Evolutionary conservation across 2,113 vertebrate species (phyloP).

Genomic region (Vidua chalybeata): DNA sequence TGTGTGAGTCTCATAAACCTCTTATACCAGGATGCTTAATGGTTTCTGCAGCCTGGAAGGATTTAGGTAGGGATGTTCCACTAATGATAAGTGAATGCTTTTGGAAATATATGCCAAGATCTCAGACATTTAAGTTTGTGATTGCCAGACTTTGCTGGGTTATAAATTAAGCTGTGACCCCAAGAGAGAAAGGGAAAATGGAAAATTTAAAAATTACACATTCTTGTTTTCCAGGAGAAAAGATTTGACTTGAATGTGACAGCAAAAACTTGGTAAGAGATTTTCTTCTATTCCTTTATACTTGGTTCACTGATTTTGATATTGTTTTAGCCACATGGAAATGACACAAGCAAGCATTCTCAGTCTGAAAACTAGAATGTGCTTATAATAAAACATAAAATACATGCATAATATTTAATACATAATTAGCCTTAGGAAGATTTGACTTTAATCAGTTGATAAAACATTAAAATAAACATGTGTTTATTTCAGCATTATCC

Average conservation of each 20-base stretch:
- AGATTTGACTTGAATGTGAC: constrained; percentile 76
- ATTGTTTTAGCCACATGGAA: background rate
- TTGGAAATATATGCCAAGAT: background rate
- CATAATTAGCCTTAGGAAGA: background rate
- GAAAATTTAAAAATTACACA: background rate
- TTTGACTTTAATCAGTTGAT: background rate
- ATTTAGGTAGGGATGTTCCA: background rate
- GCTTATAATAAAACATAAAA: background rate
- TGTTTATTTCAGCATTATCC: background rate
- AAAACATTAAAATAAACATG: background rate
- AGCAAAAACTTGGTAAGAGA: constrained; percentile 73
- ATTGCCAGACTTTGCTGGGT: background rate
- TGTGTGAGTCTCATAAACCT: background rate
- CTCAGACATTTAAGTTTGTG: background rate
- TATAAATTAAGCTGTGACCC: background rate
- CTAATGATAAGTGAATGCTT: background rate
- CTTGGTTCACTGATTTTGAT: background rate
- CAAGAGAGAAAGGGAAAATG: background rate
- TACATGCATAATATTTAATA: background rate
- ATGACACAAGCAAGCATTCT: background rate
- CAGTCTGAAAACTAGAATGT: background rate
- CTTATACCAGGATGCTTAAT: background rate
- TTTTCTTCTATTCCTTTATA: background rate
- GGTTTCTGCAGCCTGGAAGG: background rate
- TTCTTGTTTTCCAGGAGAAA: constrained; percentile 65